A percentile compares a stretch with the other conserved stretches of the same genome.
Conservation (phyloP, 2,888 invertebrate genomes). For the Drosophila austrosaltans region DNA sequence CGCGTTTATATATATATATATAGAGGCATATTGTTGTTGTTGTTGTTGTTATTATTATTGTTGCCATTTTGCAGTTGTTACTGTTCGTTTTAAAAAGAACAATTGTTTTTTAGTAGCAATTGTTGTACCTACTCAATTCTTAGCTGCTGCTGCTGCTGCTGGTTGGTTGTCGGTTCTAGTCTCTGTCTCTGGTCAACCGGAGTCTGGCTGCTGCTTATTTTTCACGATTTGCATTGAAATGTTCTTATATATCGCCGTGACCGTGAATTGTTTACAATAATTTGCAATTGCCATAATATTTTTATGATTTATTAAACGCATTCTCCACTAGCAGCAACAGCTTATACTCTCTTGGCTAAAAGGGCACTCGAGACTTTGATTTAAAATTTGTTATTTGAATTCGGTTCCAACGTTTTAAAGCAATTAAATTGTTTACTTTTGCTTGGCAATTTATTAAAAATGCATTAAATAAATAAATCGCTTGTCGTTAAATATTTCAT, state of each 20-base stretch:
- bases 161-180: constrained; percentile 29
- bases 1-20: too few relatives aligned
- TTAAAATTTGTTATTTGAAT: constrained; percentile 10
- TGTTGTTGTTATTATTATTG: too few relatives aligned
- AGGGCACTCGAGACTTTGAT: constrained; percentile 51
- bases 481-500: constrained; percentile 59
- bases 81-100: constrained; percentile 53
- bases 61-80: constrained; percentile 21
- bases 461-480: constrained; percentile 70
- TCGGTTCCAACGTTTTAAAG: constrained; percentile 14
- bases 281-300: constrained; percentile 77
- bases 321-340: constrained; percentile 28
- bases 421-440: constrained; percentile 70
- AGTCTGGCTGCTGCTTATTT: constrained; percentile 27
- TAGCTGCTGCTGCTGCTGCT: constrained; percentile 57
- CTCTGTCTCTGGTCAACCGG: constrained; percentile 15
- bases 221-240: constrained; percentile 49
- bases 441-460: constrained; percentile 62
- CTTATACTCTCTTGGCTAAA: constrained; percentile 35
- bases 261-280: constrained; percentile 72
- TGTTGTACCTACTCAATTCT: constrained; percentile 54
- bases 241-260: constrained; percentile 54
- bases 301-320: constrained; percentile 72
- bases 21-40: constrained; percentile 40
- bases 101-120: constrained; percentile 77